Base-by-base conservation (phyloP, 1,140 invertebrate species). In the Ceratitis capitata region DNA sequence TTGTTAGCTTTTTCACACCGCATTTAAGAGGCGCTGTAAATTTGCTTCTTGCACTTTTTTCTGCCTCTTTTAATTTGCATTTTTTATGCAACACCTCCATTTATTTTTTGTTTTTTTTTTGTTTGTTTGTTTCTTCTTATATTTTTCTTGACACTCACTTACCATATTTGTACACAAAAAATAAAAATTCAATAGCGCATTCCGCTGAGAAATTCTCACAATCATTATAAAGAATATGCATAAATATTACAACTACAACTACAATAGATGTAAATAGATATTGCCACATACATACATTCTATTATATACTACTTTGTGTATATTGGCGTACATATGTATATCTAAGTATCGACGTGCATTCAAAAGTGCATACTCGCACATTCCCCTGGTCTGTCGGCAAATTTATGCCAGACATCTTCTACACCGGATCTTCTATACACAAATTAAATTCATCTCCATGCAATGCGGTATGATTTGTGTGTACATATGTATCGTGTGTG, bases 151-250 rank as follows among this genome's bases (percentile, higher is more conserved):
- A 32, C 69, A 47, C 29, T 45, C 12, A 42, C 69, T 69, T 32
- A 14, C 26, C 14, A 6, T 12, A 3, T 39, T n/a, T 53, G 3
- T 56, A 56, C 14, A 56, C 23, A 56, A 7, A 3, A 56, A 56
- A 78, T 78, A 78, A 78, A 78, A 78, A 45, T 78, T 78, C 69
- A 78, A 39, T 19, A n/a, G 69, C 39, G 39, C 39, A 78, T 78
- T 78, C 39, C n/a, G 69, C 69, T 78, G 19, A 39, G 32, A 78
- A 78, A 26, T 78, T 78, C 69, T 78, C 69, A 78, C 69, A 74
- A 74, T 23, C 39, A 45, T 78, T n/a, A 78, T 78, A 26, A 78
- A 78, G 39, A 45, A 45, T 74, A 74, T 61, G 16, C 39, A 74
- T 45, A 74, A 23, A 19, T n/a, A 53, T 14, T 53, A 74, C 19